Percentiles rank a stretch among this genome's conserved stretches.
These are phyloP conservation scores for Tetraneura akinire DNA, from an alignment of 1,140 invertebrate genomes.

Conservation along the genomic window DNA sequence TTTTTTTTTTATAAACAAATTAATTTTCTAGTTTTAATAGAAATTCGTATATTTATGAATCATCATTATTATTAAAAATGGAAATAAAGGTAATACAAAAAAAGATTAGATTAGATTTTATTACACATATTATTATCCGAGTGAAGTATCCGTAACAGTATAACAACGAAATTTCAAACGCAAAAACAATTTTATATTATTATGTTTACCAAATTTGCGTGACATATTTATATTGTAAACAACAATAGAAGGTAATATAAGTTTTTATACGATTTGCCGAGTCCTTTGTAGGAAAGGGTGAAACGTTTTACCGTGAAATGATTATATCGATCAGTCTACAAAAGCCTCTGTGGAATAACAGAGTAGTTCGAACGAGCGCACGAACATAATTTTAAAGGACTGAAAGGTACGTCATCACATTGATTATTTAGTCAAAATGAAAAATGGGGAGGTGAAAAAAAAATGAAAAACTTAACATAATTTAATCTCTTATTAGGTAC, in stretches of 20 bases:
- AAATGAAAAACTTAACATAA: neutral
- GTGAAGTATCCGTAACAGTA: no score
- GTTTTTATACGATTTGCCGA: neutral
- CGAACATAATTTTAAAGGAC: neutral
- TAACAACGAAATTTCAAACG: no score
- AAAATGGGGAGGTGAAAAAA: no score
- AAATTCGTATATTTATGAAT: no score
- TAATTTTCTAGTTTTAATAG: no score
- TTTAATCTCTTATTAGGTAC: neutral
- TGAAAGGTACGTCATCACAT: neutral
- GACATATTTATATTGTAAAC: neutral
- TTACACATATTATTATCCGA: no score
- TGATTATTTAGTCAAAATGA: neutral
- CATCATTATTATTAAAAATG: no score
- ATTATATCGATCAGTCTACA: neutral
- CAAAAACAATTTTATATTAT: neutral
- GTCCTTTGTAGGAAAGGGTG: neutral
- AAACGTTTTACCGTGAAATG: constrained; percentile 2
- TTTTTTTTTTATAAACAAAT: no score
- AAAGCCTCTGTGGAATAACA: neutral
- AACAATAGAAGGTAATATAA: neutral
- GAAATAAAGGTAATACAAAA: no score
- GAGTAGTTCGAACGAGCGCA: neutral
- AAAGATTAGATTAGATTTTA: no score
- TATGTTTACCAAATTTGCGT: neutral